A percentile compares a stretch with the other conserved stretches of the same genome.
Evolutionary conservation across 2,888 invertebrate species (phyloP).

Genomic region (Ophonus ardosiacus): DNA sequence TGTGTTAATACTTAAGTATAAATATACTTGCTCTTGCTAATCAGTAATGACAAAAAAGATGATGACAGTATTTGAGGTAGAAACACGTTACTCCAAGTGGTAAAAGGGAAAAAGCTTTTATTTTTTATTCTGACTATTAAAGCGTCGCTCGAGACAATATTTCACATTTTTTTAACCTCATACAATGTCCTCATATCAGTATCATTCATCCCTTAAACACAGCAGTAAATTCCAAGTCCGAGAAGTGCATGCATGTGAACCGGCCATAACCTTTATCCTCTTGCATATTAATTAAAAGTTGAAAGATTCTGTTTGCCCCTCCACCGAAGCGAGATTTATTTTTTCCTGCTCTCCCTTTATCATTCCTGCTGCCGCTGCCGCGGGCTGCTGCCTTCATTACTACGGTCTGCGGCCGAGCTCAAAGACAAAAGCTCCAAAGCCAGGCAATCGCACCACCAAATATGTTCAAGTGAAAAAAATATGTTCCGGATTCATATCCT

Average conservation of each 20-base stretch:
- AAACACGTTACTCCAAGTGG: too few species aligned
- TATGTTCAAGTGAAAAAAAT: slow-evolving; percentile 43
- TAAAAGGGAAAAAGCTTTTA: too few species aligned
- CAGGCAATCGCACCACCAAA: slow-evolving; percentile 3
- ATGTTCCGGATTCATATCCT: slow-evolving; percentile 31
- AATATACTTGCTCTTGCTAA: too few species aligned
- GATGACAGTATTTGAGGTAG: too few species aligned
- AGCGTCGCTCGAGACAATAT: neutral
- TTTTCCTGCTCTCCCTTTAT: slow-evolving; percentile 26
- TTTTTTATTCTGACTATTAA: neutral
- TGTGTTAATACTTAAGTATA: too few species aligned
- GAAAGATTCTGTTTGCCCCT: slow-evolving; percentile 9
- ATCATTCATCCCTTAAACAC: neutral
- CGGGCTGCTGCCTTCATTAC: slow-evolving; percentile 31
- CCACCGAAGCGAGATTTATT: slow-evolving; percentile 34
- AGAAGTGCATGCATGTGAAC: slow-evolving; percentile 25
- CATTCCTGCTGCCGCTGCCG: neutral
- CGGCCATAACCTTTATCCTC: slow-evolving; percentile 27
- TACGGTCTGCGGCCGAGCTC: neutral
- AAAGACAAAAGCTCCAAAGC: slow-evolving; percentile 16
- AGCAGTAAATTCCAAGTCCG: neutral
- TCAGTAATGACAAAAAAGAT: too few species aligned
- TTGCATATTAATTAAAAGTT: slow-evolving; percentile 40
- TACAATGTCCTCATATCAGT: neutral
- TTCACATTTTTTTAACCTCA: neutral